These are phyloP conservation scores for Agapetus fuscipes DNA, from an alignment of 2,888 invertebrate species.

Conservation along the genomic window DNA sequence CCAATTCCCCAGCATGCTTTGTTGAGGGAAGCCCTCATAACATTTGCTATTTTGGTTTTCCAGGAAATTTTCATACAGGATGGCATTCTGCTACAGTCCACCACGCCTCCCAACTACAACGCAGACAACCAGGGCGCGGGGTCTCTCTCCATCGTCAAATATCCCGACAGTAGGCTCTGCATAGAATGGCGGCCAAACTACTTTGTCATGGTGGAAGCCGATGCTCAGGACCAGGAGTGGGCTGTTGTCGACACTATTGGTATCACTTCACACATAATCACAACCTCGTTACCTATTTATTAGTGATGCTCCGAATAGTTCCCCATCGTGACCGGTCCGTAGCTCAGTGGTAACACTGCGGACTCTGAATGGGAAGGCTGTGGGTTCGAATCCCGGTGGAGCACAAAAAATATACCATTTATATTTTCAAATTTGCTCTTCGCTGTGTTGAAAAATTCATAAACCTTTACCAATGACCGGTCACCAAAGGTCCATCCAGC, in stretches of 20 bases:
- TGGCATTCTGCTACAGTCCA: conserved; percentile 63
- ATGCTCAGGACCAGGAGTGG: conserved; percentile 76
- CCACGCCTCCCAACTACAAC: conserved; percentile 46
- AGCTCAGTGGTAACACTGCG: no score
- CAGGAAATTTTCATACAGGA: conserved; percentile 72
- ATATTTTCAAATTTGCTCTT: no score
- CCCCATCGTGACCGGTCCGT: neutral
- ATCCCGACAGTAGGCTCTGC: conserved; percentile 47
- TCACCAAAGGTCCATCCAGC: no score
- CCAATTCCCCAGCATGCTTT: no score
- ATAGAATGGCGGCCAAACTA: conserved; percentile 81
- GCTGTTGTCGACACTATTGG: conserved; percentile 68
- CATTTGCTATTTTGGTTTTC: no score
- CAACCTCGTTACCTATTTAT: neutral
- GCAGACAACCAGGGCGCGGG: conserved; percentile 57
- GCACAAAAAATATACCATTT: no score
- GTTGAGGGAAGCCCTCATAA: no score
- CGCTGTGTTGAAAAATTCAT: no score
- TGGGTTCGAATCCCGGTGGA: no score
- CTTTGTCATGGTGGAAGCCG: conserved; percentile 63
- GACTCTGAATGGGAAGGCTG: no score
- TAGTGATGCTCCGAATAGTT: neutral
- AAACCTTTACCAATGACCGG: no score
- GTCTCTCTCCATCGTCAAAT: conserved; percentile 58
- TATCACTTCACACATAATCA: no score